Base-by-base conservation (phyloP, 2,797 vertebrate genomes). In the Thaleichthys pacificus region DNA sequence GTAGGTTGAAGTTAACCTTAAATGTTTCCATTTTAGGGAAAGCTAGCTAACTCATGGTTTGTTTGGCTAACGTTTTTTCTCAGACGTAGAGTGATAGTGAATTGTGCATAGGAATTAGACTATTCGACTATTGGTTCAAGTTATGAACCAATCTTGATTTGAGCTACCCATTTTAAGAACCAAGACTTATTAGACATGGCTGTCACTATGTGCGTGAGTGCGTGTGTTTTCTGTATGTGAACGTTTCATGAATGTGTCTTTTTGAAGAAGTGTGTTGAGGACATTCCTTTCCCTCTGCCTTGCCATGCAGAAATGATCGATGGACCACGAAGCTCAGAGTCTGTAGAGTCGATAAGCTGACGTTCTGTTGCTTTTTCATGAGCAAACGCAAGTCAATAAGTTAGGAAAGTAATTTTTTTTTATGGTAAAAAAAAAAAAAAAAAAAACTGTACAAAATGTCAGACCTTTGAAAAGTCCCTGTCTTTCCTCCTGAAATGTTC, bases 381-480 rank as follows among this genome's bases (percentile, higher is more conserved):
- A 28, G 22, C 47, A 68, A 11, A 12, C 28, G 47, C 22, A 54
- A 32, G 12, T 30, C 26, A 28, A 30, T 30, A 68, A 7, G 17
- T 68, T 54, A 54, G 1, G 17, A 72, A 77, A 73, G 69, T 70
- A 65, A 49, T 75, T 57, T 61, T 69, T 79, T 67, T 51, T 73
- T 61, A 81, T 67, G 65, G 68, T 75, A n/a, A n/a, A n/a, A n/a
- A n/a, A n/a, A n/a, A n/a, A n/a, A 9, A 7, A 72, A 24, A 87
- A 88, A 88, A 24, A 24, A 24, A 1, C 84, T 63, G 68, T 88
- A 81, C 21, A 82, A 88, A 88, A 86, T 30, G 35, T 69, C 47
- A 71, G 66, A 77, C 65, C 49, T 8, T 71, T 57, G 35, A 47
- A 22, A 11, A 47, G 63, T 38, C 5, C 6, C 21, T 2, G 6